A percentile compares a stretch with the other conserved stretches of the same genome.
Evolutionary conservation across 2,888 invertebrate genomes (phyloP).

Genomic region (Podabrus alpinus): DNA sequence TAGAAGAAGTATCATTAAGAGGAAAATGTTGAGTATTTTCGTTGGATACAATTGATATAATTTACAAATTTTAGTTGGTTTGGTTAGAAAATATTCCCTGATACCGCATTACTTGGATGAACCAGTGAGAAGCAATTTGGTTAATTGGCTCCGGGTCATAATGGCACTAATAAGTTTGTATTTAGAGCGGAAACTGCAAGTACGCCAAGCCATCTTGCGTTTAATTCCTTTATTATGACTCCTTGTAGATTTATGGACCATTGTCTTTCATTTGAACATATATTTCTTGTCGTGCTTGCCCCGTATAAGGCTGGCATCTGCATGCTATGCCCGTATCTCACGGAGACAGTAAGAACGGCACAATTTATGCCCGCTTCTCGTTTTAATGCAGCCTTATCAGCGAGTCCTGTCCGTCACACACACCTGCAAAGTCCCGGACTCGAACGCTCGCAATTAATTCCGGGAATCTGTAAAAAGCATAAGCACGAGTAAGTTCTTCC

Average conservation of each 20-base stretch:
- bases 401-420: conserved; percentile 30
- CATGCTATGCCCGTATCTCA: conserved; percentile 49
- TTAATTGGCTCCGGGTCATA: conserved; percentile 45
- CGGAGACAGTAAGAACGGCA: conserved; percentile 35
- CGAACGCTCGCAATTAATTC: conserved; percentile 36
- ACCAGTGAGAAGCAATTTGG: conserved; percentile 43
- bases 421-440: conserved; percentile 26
- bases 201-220: conserved; percentile 29
- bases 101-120: conserved; percentile 32
- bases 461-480: conserved; percentile 35
- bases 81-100: conserved; percentile 26
- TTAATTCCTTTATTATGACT: conserved; percentile 40
- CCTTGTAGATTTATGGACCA: conserved; percentile 56
- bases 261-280: conserved; percentile 58
- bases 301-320: conserved; percentile 46
- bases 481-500: conserved; percentile 31
- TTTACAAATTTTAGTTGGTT: conserved; percentile 23
- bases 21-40: background rate
- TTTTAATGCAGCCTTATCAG: conserved; percentile 32
- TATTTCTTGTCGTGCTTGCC: conserved; percentile 48
- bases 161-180: conserved; percentile 45
- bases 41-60: conserved; percentile 22
- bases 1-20: conserved; percentile 1
- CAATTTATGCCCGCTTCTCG: conserved; percentile 29
- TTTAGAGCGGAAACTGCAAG: conserved; percentile 39